Conservation (phyloP, 2,797 vertebrate species). For the Peromyscus melanophrys region DNA sequence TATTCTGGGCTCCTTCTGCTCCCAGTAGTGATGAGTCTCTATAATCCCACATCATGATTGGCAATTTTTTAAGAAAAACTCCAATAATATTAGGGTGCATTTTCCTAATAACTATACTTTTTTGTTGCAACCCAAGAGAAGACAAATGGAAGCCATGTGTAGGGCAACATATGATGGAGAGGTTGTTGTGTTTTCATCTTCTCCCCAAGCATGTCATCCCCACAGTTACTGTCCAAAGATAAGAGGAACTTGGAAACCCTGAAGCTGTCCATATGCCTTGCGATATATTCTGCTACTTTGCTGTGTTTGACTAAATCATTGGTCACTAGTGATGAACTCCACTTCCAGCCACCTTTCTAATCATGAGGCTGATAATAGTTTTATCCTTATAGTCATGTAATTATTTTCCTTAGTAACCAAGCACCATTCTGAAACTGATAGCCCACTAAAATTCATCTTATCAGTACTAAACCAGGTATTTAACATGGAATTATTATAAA, state of each 20-base stretch:
- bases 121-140: background rate
- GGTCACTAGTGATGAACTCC: background rate
- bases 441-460: background rate
- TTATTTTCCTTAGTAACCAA: background rate
- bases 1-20: background rate
- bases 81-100: background rate
- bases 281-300: background rate
- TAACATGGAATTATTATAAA: background rate
- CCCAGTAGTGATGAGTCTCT: background rate
- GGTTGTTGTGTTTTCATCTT: background rate
- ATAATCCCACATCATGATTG: background rate
- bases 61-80: background rate
- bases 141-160: background rate
- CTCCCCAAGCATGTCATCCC: background rate
- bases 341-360: background rate
- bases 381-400: background rate
- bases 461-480: no score
- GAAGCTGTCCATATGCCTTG: background rate
- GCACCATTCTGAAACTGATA: background rate
- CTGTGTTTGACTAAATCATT: background rate
- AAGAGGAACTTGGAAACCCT: background rate
- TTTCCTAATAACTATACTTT: background rate
- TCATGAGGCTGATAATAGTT: background rate
- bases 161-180: no score
- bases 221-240: background rate